Evolutionary conservation across 1,140 invertebrate genomes (phyloP), one percentile per base, ranked within the genome.

Genomic region (Drosophila mayri): DNA sequence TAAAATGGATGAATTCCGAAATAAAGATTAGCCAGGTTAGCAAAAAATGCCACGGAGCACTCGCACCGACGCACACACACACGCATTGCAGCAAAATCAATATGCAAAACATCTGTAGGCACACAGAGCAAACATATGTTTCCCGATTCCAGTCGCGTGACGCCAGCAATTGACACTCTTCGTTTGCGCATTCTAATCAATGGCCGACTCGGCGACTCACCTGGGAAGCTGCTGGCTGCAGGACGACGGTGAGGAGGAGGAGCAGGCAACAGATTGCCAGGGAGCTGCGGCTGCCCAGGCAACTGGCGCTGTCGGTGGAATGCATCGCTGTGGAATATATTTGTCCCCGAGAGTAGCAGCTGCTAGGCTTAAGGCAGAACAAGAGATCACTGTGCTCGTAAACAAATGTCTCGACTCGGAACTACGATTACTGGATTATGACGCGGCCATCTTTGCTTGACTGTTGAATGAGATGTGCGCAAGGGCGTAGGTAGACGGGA

Each of bases 51-150:
- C 71, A 76, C 73, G 71, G 50, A 67, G 43, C 67, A 81, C 44
- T 11, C 38, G 30, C 12, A 12, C 16, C 43, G 25, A 60, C 62
- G 40, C 47, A 63, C 49, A 37, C 46, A 65, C 5, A 16, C n/a
- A 71, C 58, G 38, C 57, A 64, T 58, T 58, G 47, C 61, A 64
- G 73, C 46, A 64, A 86, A 86, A 79, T 86, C 74, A 76, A 86
- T 85, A 78, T 44, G 37, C 35, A 73, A 74, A 75, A 77, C 79
- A 81, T 81, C 73, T 81, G 79, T 73, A 67, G 20, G 20, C 25
- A 10, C 57, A n/a, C 30, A 74, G 40, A 28, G 18, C 25, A 71
- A 85, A 70, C 79, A 88, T 88, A 87, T 87, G 83, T 61, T 75
- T 32, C 0, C 37, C 11, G 18, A 22, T 40, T 11, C 25, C 20